Evolutionary conservation across 2,888 invertebrate species (phyloP).

Genomic region (Amblyteles armatorius): DNA sequence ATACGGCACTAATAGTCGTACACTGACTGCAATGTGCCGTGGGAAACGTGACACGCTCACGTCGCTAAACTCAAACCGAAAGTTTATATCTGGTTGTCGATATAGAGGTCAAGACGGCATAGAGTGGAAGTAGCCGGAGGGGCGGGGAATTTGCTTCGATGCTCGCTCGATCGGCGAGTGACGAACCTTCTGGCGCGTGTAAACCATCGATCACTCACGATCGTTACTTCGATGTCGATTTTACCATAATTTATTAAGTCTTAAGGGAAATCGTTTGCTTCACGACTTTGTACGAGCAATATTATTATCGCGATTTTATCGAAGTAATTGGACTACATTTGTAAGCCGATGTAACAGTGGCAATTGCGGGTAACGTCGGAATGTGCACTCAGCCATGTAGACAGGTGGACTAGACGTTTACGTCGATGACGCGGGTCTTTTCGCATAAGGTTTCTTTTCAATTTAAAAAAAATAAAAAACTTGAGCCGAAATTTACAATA

Average conservation of each 20-base stretch:
- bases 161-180: slow-evolving; percentile 40
- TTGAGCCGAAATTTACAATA: background rate
- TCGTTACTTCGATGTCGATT: slow-evolving; percentile 58
- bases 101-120: slow-evolving; percentile 64
- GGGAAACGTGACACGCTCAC: slow-evolving; percentile 78
- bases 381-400: slow-evolving; percentile 7
- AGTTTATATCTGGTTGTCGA: slow-evolving; percentile 66
- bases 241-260: slow-evolving; percentile 31
- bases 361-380: background rate
- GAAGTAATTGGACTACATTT: slow-evolving; percentile 8
- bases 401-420: background rate
- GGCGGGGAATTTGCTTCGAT: slow-evolving; percentile 49
- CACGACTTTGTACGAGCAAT: slow-evolving; percentile 8
- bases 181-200: slow-evolving; percentile 47
- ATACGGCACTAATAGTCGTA: slow-evolving; percentile 47
- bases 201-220: slow-evolving; percentile 55
- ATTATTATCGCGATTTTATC: slow-evolving; percentile 9
- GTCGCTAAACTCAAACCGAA: slow-evolving; percentile 73
- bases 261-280: background rate
- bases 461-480: too few species aligned
- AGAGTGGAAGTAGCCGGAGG: slow-evolving; percentile 46
- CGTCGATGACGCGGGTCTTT: background rate
- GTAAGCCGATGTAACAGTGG: background rate
- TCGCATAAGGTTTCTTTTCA: background rate
- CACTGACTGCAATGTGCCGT: slow-evolving; percentile 71